phyloP scores from a whole-genome alignment of 2,888 invertebrate species.

The Eumacrocentrus americanus region DNA sequence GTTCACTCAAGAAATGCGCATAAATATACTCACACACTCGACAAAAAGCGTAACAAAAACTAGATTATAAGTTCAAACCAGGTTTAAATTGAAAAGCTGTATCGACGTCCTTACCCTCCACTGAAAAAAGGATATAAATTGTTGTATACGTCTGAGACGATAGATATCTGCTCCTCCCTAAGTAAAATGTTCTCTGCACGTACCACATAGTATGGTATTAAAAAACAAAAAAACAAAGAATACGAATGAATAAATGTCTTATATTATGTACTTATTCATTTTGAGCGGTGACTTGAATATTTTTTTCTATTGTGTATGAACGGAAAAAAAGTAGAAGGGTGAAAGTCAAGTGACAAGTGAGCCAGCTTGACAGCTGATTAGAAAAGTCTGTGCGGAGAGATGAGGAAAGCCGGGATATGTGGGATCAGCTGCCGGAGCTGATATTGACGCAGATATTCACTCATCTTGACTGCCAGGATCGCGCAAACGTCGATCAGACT shows the following conservation, averaged over 20 bases:
- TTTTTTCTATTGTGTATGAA: not conserved
- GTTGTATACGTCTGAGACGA: not conserved
- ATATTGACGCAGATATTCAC: conserved; percentile 57
- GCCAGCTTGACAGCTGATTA: conserved; percentile 65
- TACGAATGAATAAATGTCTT: conserved; percentile 39
- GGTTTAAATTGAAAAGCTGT: not conserved
- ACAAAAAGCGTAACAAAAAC: conserved; percentile 16
- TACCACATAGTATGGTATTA: conserved; percentile 31
- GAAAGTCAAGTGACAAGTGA: conserved; percentile 25
- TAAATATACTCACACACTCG: conserved; percentile 1
- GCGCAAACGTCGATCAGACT: conserved; percentile 48
- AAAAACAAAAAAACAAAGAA: conserved; percentile 27
- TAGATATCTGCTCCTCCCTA: not conserved
- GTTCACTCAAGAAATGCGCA: not conserved
- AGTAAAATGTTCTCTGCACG: conserved; percentile 10
- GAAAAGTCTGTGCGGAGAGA: conserved; percentile 32
- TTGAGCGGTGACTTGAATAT: not conserved
- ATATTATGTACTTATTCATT: conserved; percentile 33
- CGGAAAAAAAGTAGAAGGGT: conserved; percentile 20
- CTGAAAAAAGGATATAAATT: not conserved
- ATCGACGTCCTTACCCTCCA: not conserved
- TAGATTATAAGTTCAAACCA: conserved; percentile 1
- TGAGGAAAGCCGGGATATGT: conserved; percentile 55
- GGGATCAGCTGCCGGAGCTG: conserved; percentile 59
- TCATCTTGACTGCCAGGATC: conserved; percentile 51